A percentile compares a stretch with the other conserved stretches of the same genome.
Conservation (phyloP, 2,888 invertebrate species). For the Archaeoteleia sp. region DNA sequence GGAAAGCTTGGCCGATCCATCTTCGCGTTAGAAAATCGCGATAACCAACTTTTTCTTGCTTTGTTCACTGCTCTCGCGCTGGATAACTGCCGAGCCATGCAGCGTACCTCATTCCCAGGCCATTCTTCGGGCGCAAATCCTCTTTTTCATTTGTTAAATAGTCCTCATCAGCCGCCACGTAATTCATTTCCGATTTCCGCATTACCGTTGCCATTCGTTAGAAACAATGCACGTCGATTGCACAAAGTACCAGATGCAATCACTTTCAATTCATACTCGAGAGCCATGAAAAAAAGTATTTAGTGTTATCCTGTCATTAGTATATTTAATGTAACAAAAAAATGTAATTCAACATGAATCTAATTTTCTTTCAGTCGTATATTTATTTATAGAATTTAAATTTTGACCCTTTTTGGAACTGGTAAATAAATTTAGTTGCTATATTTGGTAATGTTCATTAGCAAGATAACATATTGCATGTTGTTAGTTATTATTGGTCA, state of each 20-base stretch:
- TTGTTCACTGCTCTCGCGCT: background rate
- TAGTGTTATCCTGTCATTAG: too few species aligned
- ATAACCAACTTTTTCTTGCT: slow-evolving; percentile 14
- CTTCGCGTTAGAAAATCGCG: background rate
- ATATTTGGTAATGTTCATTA: too few species aligned
- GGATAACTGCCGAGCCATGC: slow-evolving; percentile 4
- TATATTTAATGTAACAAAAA: too few species aligned
- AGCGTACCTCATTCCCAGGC: background rate
- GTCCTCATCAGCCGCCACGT: background rate
- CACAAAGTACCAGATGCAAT: background rate
- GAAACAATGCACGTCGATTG: background rate
- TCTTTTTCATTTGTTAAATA: slow-evolving; percentile 13
- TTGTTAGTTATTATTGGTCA: too few species aligned
- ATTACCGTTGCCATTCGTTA: slow-evolving; percentile 12
- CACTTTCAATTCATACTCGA: background rate
- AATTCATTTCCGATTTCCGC: slow-evolving; percentile 26
- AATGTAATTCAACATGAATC: too few species aligned
- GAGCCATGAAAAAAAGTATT: background rate
- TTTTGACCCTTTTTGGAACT: too few species aligned
- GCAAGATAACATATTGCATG: too few species aligned
- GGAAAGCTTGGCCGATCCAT: slow-evolving; percentile 6
- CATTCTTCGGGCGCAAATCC: background rate
- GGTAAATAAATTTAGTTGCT: too few species aligned
- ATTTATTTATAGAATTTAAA: too few species aligned
- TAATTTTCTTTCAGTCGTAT: too few species aligned